Base-by-base conservation (phyloP, 2,113 vertebrate species). In the Uria aalge region DNA sequence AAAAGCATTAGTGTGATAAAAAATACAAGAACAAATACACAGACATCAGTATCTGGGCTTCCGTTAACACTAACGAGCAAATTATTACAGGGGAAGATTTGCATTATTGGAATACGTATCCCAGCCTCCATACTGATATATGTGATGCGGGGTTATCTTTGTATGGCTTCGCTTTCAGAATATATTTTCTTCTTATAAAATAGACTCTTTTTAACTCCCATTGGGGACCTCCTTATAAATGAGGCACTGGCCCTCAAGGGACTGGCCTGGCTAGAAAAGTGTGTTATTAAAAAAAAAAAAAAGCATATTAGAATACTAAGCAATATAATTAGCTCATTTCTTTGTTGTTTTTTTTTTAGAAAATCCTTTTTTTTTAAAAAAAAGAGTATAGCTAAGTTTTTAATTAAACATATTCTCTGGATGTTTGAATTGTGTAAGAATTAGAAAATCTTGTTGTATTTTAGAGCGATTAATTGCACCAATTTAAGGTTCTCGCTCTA, bases 331-430 rank as follows among this genome's bases (percentile, higher is more conserved):
- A 98, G 93, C 94, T 79, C 43, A 69, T 97, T 97, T 97, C 90
- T 97, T 98, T 91, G 59, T 96, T 68, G 90, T 41, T 38, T 96
- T 92, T 41, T 38, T 96, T 97, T 97, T 8, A 40, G 15, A 63
- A 64, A 97, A 94, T 89, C 53, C 92, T 78, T 34, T 59, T 59
- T 56, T 56, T 19, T 40, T 40, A 11, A 10, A 56, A 84, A 96
- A 96, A 96, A 92, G 94, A 50, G 53, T 93, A 86, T 95, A 96
- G 82, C 90, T 91, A 96, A 96, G 92, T 98, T 97, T 97, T 97
- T 98, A 98, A 98, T 98, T 98, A 98, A 98, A 96, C 96, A 96
- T 97, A 97, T 93, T 97, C 94, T 97, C 96, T 97, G 91, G 94
- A 88, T 93, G 68, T 97, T 96, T 97, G 95, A 96, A 96, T 92